These are phyloP conservation scores for Galerucella pusilla DNA, from an alignment of 2,888 invertebrate species.

Conservation along the genomic window DNA sequence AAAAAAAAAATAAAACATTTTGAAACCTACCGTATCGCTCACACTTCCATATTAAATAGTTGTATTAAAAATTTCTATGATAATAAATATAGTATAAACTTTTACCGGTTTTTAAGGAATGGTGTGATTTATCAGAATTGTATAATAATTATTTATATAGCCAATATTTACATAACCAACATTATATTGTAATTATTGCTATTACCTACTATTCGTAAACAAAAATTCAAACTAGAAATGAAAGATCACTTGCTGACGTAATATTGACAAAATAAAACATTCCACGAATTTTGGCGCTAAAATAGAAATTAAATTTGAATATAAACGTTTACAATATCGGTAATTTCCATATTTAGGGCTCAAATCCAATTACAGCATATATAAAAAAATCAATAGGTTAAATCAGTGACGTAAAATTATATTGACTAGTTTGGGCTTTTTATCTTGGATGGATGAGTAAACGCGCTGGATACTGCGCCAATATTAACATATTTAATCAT, in stretches of 20 bases:
- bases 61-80: no score
- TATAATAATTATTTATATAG: constrained; percentile 3
- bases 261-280: constrained; percentile 27
- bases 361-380: background rate
- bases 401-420: constrained; percentile 52
- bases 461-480: constrained; percentile 8
- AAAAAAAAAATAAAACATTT: constrained; percentile 41
- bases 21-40: background rate
- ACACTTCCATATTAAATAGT: background rate
- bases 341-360: background rate
- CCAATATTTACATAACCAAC: constrained; percentile 8
- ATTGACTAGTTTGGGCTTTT: constrained; percentile 43
- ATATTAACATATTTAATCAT: background rate
- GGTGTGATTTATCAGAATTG: background rate
- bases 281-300: constrained; percentile 7
- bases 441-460: constrained; percentile 10
- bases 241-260: constrained; percentile 30
- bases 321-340: background rate
- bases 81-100: background rate
- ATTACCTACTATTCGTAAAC: constrained; percentile 17
- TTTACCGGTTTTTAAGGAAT: background rate
- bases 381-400: constrained; percentile 50
- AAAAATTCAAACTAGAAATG: constrained; percentile 22
- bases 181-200: constrained; percentile 1
- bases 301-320: constrained; percentile 45